Evolutionary conservation across 2,888 invertebrate species (phyloP).

Genomic region (Noctua pronuba): DNA sequence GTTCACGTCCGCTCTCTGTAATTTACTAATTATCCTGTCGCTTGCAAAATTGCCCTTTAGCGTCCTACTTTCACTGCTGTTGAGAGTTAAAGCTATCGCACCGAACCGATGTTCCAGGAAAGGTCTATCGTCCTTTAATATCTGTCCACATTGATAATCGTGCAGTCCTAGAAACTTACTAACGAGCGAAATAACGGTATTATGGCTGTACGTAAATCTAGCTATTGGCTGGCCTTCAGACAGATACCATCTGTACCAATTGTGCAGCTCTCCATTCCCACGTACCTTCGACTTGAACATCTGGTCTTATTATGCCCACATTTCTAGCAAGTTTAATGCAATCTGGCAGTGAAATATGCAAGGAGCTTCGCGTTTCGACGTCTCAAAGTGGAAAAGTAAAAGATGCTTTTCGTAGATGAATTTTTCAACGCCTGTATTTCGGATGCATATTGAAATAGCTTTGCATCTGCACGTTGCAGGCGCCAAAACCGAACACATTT

Average conservation of each 20-base stretch:
- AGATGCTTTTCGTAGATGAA: conserved; percentile 53
- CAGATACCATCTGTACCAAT: conserved; percentile 74
- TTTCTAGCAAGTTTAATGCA: conserved; percentile 56
- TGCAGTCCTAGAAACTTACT: conserved; percentile 72
- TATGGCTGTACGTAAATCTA: conserved; percentile 73
- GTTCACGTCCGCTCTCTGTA: conserved; percentile 60
- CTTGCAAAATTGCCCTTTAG: conserved; percentile 62
- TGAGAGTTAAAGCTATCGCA: conserved; percentile 44
- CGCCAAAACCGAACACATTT: conserved; percentile 32
- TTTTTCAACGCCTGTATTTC: conserved; percentile 52
- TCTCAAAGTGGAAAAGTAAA: conserved; percentile 48
- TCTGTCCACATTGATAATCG: conserved; percentile 71
- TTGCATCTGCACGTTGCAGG: conserved; percentile 31
- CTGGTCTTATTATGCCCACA: conserved; percentile 56
- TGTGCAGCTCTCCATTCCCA: conserved; percentile 71
- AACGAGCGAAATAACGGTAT: conserved; percentile 80
- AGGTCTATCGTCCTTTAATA: conserved; percentile 63
- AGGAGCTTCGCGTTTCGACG: conserved; percentile 44
- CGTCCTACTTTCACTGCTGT: conserved; percentile 55
- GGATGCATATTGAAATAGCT: conserved; percentile 51
- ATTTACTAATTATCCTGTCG: conserved; percentile 69
- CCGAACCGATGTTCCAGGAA: conserved; percentile 55
- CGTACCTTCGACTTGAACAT: conserved; percentile 65
- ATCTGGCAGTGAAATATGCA: conserved; percentile 47
- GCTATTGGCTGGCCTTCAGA: conserved; percentile 68